Conservation (phyloP, 2,888 invertebrate genomes). For the Lutraria lutraria region DNA sequence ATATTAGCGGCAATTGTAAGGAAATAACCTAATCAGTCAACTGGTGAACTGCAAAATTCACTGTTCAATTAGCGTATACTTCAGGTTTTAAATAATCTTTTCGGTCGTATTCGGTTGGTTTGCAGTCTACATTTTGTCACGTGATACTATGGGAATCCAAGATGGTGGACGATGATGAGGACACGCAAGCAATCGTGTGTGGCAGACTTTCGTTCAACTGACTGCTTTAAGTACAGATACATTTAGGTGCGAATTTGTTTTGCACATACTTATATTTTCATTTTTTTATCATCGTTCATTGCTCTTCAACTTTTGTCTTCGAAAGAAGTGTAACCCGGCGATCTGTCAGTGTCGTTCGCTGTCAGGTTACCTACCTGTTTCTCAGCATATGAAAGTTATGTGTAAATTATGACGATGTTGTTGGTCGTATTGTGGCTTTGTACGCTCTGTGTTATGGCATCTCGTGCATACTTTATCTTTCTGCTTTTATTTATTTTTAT, state of each 20-base stretch:
- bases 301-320: background rate
- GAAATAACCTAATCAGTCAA: too few species aligned
- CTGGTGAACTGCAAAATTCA: too few species aligned
- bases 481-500: too few species aligned
- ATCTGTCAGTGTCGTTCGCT: background rate
- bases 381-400: too few species aligned
- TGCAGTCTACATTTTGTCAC: conserved; percentile 41
- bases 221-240: background rate
- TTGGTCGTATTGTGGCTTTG: too few species aligned
- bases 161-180: conserved; percentile 53
- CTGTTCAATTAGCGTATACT: background rate
- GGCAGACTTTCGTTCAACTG: conserved; percentile 17
- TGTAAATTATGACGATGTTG: too few species aligned
- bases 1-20: too few species aligned
- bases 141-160: conserved; percentile 54
- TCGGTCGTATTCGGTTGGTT: background rate
- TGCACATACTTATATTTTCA: background rate
- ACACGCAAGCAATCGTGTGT: conserved; percentile 56
- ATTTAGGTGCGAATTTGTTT: conserved; percentile 7
- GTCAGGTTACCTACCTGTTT: background rate
- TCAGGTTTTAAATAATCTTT: background rate
- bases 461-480: too few species aligned
- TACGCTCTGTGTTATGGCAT: too few species aligned
- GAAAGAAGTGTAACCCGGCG: background rate
- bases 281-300: background rate